phyloP scores from a whole-genome alignment of 1,140 invertebrate genomes.

The Polyergus mexicanus region DNA sequence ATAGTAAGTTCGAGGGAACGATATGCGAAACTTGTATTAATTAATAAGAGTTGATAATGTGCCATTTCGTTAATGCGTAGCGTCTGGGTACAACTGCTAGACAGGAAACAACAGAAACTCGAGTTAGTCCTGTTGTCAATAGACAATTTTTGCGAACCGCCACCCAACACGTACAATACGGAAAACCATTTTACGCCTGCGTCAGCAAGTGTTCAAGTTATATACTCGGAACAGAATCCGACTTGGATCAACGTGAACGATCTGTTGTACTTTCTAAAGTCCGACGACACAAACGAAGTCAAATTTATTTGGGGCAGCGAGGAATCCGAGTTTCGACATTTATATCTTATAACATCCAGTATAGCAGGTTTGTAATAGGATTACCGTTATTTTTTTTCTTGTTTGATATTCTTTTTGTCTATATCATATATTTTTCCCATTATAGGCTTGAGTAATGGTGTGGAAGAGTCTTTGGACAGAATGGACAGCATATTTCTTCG shows the following conservation, averaged over 20 bases:
- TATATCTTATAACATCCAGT: slow-evolving; percentile 92
- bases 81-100: slow-evolving; percentile 95
- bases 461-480: slow-evolving; percentile 85
- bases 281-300: slow-evolving; percentile 86
- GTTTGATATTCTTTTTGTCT: slow-evolving; percentile 9
- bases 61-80: slow-evolving; percentile 86
- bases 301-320: slow-evolving; percentile 97
- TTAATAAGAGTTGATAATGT: neutral
- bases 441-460: slow-evolving; percentile 85
- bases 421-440: slow-evolving; percentile 41
- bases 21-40: neutral
- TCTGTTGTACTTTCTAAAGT: slow-evolving; percentile 93
- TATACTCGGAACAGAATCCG: slow-evolving; percentile 90
- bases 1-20: slow-evolving; percentile 89
- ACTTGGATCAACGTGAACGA: slow-evolving; percentile 98
- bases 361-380: slow-evolving; percentile 79
- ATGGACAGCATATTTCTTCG: slow-evolving; percentile 87
- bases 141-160: slow-evolving; percentile 91
- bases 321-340: slow-evolving; percentile 95
- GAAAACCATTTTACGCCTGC: slow-evolving; percentile 86
- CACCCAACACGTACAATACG: slow-evolving; percentile 87
- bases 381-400: slow-evolving; percentile 7
- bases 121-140: slow-evolving; percentile 92
- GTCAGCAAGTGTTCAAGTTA: slow-evolving; percentile 88
- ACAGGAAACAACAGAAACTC: slow-evolving; percentile 94